Percentiles rank a stretch among this genome's conserved stretches.
These are phyloP conservation scores for Noctua pronuba DNA, from an alignment of 2,888 invertebrate genomes.

Conservation along the genomic window DNA sequence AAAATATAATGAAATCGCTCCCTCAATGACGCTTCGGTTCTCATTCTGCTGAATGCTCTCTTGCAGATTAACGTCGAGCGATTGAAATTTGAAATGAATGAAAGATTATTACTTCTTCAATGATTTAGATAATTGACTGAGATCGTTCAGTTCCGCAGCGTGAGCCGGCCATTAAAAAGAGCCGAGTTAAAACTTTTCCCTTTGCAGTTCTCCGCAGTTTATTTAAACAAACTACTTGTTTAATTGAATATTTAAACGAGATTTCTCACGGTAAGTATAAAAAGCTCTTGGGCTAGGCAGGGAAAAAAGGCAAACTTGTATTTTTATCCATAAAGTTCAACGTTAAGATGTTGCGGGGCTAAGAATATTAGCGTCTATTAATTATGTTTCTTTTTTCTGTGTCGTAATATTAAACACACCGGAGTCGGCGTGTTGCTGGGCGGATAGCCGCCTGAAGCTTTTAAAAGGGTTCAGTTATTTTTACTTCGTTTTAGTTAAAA, in stretches of 20 bases:
- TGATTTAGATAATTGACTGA: constrained; percentile 72
- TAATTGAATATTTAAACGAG: constrained; percentile 61
- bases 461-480: constrained; percentile 2
- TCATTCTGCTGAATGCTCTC: constrained; percentile 72
- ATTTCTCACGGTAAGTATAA: constrained; percentile 23
- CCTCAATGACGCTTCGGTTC: constrained; percentile 63
- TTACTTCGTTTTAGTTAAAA: constrained; percentile 8
- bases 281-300: constrained; percentile 17
- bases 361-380: constrained; percentile 40
- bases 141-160: constrained; percentile 29
- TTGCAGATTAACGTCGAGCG: constrained; percentile 66
- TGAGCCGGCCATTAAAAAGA: constrained; percentile 41
- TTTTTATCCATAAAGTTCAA: constrained; percentile 36
- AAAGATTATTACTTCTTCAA: constrained; percentile 69
- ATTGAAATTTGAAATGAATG: constrained; percentile 67
- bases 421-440: background rate
- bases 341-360: constrained; percentile 30
- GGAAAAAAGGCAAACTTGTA: constrained; percentile 31
- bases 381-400: constrained; percentile 14
- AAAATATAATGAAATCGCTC: constrained; percentile 58
- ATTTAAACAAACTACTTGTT: constrained; percentile 57
- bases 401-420: background rate
- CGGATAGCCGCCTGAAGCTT: background rate
- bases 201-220: constrained; percentile 35
- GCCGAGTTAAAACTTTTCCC: constrained; percentile 48